Evolutionary conservation across 2,888 invertebrate genomes (phyloP), one percentile per base, ranked within the genome.

Genomic region (Agrochola lychnidis): DNA sequence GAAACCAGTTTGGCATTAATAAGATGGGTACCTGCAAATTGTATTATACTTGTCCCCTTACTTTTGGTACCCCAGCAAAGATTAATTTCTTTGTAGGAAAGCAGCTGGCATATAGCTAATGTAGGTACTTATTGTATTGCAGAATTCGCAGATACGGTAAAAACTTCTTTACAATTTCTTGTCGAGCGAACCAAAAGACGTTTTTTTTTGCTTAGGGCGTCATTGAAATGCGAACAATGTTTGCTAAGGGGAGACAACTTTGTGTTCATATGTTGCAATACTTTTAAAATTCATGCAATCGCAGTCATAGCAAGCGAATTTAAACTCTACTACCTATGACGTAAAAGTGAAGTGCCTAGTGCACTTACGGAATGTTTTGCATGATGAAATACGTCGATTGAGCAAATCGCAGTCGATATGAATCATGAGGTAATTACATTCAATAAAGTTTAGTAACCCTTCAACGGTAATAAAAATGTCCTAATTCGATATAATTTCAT

Each of bases 301-400:
- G 12, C 14, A 36, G 2, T 25, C 0, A 4, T 12, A 25, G 30
- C 81, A 76, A 69, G 42, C 76, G 53, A 86, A 4, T 82, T 70
- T 72, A 40, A 71, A 51, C 83, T 83, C 36, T 82, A 79, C 42
- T 16, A 14, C 12, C 3, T 16, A 16, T 19, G 14, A 3, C 19
- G 9, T 76, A 84, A 79, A 62, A 56, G 16, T 59, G 70, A 76
- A 70, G 36, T 70, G 4, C 25, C 1, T 40, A 53, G 36, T 30
- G 16, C 48, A 40, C 45, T 25, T 25, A 16, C 59, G 45, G 1
- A 22, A 30, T 36, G n/a, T 76, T 45, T 72, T 76, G 48, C 10
- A 83, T 85, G 85, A 87, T 78, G 85, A 79, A 85, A 86, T 70
- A 75, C 12, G 19, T 56, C 40, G 22, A 57, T 84, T 80, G 74